Percentiles rank a stretch among this genome's conserved stretches.
phyloP scores from a whole-genome alignment of 2,113 vertebrate genomes.

The Narcine bancroftii region DNA sequence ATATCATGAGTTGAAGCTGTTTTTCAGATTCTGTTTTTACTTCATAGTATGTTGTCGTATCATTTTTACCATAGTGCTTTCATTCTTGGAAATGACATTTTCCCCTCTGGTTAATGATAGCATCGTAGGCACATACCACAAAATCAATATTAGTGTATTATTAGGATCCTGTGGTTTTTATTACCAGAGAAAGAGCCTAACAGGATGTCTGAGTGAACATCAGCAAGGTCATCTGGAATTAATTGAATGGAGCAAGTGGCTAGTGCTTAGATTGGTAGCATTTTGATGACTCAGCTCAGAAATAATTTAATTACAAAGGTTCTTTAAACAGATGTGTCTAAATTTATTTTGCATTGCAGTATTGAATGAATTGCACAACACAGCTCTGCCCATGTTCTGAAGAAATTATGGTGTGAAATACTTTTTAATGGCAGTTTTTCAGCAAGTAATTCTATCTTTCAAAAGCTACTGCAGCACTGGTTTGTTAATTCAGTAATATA shows the following conservation, averaged over 20 bases:
- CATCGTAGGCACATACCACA: not conserved
- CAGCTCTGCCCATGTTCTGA: not conserved
- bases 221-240: constrained; percentile 23
- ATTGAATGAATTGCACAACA: not conserved
- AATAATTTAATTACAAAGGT: constrained; percentile 1
- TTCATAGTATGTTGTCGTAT: not conserved
- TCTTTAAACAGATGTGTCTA: not conserved
- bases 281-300: not conserved
- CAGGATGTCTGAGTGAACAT: not conserved
- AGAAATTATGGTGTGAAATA: not conserved
- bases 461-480: not conserved
- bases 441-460: not conserved
- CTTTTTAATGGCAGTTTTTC: not conserved
- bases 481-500: not conserved
- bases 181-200: not conserved
- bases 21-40: not conserved
- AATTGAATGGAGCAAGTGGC: not conserved
- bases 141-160: constrained; percentile 19
- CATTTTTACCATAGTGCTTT: not conserved
- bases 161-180: constrained; percentile 19
- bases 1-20: not conserved
- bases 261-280: not conserved
- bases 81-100: not conserved
- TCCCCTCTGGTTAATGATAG: not conserved
- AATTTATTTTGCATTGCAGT: not conserved